phyloP scores from a whole-genome alignment of 2,888 invertebrate genomes.

The Dione vanillae region DNA sequence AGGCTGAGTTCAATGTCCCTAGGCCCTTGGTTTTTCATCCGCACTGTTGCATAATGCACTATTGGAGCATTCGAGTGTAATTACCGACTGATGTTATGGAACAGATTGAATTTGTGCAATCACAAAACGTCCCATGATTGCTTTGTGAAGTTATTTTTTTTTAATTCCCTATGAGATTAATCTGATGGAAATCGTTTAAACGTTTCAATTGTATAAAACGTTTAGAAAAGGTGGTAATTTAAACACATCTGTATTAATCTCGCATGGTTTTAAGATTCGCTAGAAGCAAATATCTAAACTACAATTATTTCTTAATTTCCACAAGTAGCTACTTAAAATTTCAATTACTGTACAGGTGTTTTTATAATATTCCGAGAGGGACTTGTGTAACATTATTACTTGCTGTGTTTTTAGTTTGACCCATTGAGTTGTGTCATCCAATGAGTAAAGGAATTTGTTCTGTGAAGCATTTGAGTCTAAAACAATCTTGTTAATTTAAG shows the following conservation, averaged over 20 bases:
- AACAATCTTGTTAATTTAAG: no score
- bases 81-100: conserved; percentile 27
- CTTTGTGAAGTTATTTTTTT: background rate
- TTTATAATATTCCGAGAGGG: no score
- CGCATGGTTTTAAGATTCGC: background rate
- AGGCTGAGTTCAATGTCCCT: conserved; percentile 40
- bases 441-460: no score
- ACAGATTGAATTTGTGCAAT: conserved; percentile 33
- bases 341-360: background rate
- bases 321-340: background rate
- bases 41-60: conserved; percentile 39
- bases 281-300: background rate
- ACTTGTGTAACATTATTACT: no score
- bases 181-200: no score
- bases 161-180: conserved; percentile 7
- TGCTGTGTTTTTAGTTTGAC: no score
- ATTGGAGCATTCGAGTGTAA: conserved; percentile 28
- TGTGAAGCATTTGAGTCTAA: no score
- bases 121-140: conserved; percentile 19
- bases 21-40: conserved; percentile 42
- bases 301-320: background rate
- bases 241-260: background rate
- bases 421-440: no score
- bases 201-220: background rate
- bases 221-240: no score